Percentiles rank a stretch among this genome's conserved stretches.
These are phyloP conservation scores for Leptopterna dolabrata DNA, from an alignment of 2,888 invertebrate genomes.

Conservation along the genomic window DNA sequence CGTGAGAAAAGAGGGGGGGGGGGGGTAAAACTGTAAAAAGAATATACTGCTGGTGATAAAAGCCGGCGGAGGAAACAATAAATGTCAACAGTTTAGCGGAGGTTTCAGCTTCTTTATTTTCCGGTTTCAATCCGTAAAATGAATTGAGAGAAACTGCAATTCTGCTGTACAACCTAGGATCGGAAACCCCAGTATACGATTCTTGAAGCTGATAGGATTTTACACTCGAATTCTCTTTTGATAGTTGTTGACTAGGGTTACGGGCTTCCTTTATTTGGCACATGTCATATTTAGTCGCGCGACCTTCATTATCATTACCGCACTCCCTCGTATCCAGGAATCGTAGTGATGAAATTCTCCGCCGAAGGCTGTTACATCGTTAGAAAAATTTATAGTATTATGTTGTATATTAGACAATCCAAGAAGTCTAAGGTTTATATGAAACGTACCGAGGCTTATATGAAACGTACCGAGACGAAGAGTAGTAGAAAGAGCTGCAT, in stretches of 20 bases:
- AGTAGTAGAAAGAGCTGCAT: no score
- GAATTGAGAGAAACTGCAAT: not conserved
- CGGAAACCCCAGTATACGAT: not conserved
- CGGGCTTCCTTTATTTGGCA: not conserved
- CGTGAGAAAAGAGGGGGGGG: not conserved
- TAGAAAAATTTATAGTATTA: no score
- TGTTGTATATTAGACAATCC: no score
- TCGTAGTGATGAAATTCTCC: no score
- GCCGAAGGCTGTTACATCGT: no score
- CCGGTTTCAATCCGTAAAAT: not conserved
- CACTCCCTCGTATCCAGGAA: no score
- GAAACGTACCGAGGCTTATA: no score
- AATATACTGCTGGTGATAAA: not conserved
- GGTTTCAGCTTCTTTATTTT: not conserved
- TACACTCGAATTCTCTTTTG: not conserved
- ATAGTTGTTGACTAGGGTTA: not conserved
- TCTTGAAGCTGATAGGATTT: not conserved
- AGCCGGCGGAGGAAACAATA: not conserved
- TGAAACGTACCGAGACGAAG: no score
- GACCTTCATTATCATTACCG: no score
- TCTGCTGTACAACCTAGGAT: not conserved
- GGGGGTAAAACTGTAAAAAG: not conserved
- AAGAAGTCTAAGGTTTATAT: no score
- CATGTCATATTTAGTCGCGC: no score
- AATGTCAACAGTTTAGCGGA: slow-evolving; percentile 13